These are phyloP conservation scores for Suillia variegata DNA, from an alignment of 2,888 invertebrate genomes.

Conservation along the genomic window DNA sequence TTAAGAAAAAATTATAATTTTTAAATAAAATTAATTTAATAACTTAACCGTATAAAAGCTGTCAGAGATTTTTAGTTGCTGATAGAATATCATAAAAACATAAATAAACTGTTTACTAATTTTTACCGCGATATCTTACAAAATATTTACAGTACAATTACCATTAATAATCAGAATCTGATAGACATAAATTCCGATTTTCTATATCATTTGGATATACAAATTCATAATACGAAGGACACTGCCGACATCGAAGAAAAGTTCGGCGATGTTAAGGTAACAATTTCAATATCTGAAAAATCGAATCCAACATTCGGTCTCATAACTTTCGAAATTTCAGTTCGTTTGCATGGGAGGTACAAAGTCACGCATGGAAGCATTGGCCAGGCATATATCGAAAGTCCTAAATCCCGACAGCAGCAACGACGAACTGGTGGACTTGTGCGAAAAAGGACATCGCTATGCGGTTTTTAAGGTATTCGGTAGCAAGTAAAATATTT, in stretches of 20 bases:
- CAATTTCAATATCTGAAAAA: too few relatives aligned
- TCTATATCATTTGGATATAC: slow-evolving; percentile 86
- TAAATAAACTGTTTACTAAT: too few relatives aligned
- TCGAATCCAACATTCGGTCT: too few relatives aligned
- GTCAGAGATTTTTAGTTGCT: too few relatives aligned
- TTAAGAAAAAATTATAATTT: too few relatives aligned
- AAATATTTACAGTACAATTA: too few relatives aligned
- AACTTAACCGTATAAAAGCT: too few relatives aligned
- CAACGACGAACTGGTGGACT: slow-evolving; percentile 79
- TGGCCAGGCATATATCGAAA: slow-evolving; percentile 83
- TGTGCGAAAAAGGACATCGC: slow-evolving; percentile 84
- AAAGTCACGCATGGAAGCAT: slow-evolving; percentile 85
- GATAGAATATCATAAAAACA: too few relatives aligned
- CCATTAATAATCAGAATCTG: slow-evolving; percentile 39
- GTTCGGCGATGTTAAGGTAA: slow-evolving; percentile 93
- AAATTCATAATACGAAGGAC: slow-evolving; percentile 75
- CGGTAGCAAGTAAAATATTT: too few relatives aligned
- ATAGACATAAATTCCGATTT: slow-evolving; percentile 65
- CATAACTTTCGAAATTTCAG: slow-evolving; percentile 63
- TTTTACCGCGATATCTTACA: too few relatives aligned
- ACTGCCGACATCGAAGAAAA: slow-evolving; percentile 80
- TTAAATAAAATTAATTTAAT: too few relatives aligned
- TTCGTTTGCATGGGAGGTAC: slow-evolving; percentile 96
- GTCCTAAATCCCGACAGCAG: slow-evolving; percentile 81
- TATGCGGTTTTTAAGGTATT: slow-evolving; percentile 94